Evolutionary conservation across 2,113 vertebrate species (phyloP).

Genomic region (Bubo bubo): DNA sequence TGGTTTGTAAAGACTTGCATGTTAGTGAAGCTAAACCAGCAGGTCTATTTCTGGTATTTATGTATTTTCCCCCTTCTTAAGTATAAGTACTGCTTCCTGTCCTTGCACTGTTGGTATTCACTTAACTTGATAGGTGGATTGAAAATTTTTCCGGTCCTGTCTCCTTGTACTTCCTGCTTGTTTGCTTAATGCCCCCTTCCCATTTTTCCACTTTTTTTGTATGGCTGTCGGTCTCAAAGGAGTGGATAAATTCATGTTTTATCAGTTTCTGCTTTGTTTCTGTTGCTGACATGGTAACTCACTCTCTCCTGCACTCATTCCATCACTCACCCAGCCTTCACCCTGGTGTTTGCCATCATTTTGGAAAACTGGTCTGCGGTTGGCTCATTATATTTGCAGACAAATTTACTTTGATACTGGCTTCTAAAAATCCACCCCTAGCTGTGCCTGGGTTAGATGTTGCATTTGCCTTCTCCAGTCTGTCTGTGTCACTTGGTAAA

Average conservation of each 20-base stretch:
- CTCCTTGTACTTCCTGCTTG: neutral
- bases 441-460: neutral
- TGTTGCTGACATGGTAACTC: neutral
- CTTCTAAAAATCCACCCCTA: neutral
- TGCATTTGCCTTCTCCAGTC: neutral
- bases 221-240: neutral
- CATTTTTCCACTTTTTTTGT: neutral
- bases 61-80: neutral
- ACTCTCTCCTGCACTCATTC: neutral
- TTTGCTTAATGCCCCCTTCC: neutral
- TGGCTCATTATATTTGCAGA: neutral
- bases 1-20: neutral
- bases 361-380: neutral
- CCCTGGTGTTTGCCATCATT: neutral
- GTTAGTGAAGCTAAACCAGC: neutral
- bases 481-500: neutral
- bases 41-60: neutral
- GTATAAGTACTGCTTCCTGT: neutral
- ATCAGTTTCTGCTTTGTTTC: slow-evolving; percentile 1
- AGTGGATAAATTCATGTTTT: neutral
- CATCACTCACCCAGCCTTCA: neutral
- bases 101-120: neutral
- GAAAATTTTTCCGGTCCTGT: neutral
- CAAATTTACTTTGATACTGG: neutral
- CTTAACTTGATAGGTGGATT: neutral